Conservation (phyloP, 2,888 invertebrate genomes). For the Gryllus longicercus region DNA sequence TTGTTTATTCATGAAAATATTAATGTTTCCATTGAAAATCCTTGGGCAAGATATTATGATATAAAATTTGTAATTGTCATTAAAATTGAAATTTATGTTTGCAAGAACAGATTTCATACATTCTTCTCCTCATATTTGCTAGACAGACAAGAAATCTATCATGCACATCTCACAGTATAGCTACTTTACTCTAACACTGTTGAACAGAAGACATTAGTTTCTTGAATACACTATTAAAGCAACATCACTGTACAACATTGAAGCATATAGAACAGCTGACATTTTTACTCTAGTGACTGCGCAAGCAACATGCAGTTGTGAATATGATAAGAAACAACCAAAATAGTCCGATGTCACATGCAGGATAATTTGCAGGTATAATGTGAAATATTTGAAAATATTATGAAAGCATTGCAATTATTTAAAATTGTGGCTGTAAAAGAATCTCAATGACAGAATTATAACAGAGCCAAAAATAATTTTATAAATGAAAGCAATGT, state of each 20-base stretch:
- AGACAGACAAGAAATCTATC: background rate
- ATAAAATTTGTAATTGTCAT: background rate
- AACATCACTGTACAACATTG: background rate
- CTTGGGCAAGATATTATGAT: background rate
- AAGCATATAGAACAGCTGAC: constrained; percentile 6
- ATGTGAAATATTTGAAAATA: background rate
- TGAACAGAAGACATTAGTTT: background rate
- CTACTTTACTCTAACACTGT: background rate
- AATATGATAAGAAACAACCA: background rate
- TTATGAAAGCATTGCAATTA: background rate
- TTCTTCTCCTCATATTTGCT: background rate
- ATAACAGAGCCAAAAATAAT: no score
- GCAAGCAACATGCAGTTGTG: constrained; percentile 9
- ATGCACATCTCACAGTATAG: background rate
- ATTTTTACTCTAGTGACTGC: background rate
- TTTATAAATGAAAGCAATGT: no score
- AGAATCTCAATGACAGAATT: no score
- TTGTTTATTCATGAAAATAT: background rate
- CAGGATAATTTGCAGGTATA: constrained; percentile 2
- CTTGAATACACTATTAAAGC: background rate
- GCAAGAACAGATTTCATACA: no score
- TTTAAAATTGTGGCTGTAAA: no score
- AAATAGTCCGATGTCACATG: background rate
- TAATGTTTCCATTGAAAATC: background rate
- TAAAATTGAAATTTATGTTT: no score